Base-by-base conservation (phyloP, 2,888 invertebrate genomes). In the Synanthedon vespiformis region DNA sequence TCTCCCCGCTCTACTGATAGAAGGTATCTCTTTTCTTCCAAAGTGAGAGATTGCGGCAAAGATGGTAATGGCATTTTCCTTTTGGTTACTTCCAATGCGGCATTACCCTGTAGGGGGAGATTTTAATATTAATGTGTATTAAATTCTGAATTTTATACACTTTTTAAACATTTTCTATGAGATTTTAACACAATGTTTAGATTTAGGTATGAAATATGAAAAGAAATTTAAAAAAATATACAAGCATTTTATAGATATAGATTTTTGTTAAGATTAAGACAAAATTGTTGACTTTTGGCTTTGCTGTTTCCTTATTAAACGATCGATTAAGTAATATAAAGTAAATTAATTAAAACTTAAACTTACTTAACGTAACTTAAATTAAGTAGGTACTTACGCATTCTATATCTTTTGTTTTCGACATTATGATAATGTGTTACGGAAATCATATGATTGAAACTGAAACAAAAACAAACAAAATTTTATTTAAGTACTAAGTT, bases 1-100 rank as follows among this genome's bases (percentile, higher is more conserved):
- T 99, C 98, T 3, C 98, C 97, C 54, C 98, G 88, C 81, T 98
- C 97, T 22, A 97, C 96, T 0, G 97, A 95, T 54, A 98, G 87
- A 34, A 98, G 89, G 75, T 94, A 98, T 72, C 95, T 95, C 86
- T 97, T 97, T 84, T 98, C 97, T 63, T 95, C 94, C 53, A 92
- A 75, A 52, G 90, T 92, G 54, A 95, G 85, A 8, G 93, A 85
- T 66, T 93, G 92, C 1, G 95, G 94, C 58, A 94, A 78, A 58
- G 89, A 89, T 49, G 91, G 89, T 62, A 91, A 82, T 13, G 88
- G 86, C 74, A 89, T 73, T 41, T 51, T 74, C 55, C 77, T 77
- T 12, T 53, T 54, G 8, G 66, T 63, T 40, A 58, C 62, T 54
- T 80, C 78, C 54, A 73, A 34, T 13, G 68, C 73, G 4, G 79